These are phyloP conservation scores for Connochaetes taurinus DNA, from an alignment of 2,113 vertebrate species.

Conservation along the genomic window DNA sequence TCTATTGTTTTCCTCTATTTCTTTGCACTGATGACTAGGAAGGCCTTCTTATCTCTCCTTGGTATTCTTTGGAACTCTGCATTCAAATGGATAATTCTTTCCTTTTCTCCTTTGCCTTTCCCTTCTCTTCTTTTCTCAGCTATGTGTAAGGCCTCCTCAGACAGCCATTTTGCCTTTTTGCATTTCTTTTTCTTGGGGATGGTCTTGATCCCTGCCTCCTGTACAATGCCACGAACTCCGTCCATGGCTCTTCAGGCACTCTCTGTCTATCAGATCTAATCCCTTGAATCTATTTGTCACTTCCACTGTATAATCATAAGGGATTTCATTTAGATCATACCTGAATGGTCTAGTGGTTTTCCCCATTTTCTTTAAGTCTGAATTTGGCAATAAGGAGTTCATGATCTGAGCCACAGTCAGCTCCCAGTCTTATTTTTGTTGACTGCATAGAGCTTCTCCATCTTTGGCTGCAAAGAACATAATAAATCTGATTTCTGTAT, in stretches of 20 bases:
- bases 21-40: not conserved
- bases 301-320: not conserved
- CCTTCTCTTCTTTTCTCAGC: not conserved
- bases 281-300: not conserved
- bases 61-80: not conserved
- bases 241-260: not conserved
- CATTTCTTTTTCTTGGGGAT: not conserved
- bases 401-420: not conserved
- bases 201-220: not conserved
- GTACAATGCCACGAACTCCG: fast-evolving
- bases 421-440: not conserved
- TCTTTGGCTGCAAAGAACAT: not conserved
- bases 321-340: not conserved
- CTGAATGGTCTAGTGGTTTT: not conserved
- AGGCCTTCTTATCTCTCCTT: not conserved
- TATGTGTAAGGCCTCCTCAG: not conserved
- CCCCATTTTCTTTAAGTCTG: not conserved
- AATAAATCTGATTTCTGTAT: not conserved
- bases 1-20: not conserved
- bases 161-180: not conserved
- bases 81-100: not conserved
- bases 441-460: not conserved
- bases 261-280: not conserved
- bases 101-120: not conserved
- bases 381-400: not conserved